Percentiles rank a stretch among this genome's conserved stretches.
Evolutionary conservation across 2,113 vertebrate genomes (phyloP).

Genomic region (Pachypanchax playfairii): DNA sequence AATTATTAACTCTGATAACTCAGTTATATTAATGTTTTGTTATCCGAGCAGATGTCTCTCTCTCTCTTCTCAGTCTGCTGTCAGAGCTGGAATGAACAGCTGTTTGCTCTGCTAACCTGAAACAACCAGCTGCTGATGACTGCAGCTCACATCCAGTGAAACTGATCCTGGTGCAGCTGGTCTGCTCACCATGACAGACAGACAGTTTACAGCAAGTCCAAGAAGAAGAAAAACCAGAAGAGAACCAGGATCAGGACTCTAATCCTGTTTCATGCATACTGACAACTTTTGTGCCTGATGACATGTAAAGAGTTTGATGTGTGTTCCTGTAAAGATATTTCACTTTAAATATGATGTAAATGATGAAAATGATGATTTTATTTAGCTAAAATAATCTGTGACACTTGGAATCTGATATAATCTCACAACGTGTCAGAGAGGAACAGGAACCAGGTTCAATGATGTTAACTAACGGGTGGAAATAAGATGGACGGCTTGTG

Average conservation of each 20-base stretch:
- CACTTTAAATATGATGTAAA: too few species aligned
- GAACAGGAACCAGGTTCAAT: too few species aligned
- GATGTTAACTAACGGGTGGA: too few species aligned
- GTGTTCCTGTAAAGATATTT: too few species aligned
- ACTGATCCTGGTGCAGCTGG: conserved; percentile 54
- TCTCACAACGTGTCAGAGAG: too few species aligned
- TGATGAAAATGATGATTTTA: too few species aligned
- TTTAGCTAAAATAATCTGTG: too few species aligned
- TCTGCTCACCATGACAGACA: conserved; percentile 47
- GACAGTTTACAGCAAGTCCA: conserved; percentile 15
- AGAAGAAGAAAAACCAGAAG: conserved; percentile 11
- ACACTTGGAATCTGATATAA: too few species aligned
- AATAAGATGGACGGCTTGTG: too few species aligned
- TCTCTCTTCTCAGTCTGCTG: neutral
- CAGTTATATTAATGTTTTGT: neutral
- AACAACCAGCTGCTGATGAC: conserved; percentile 61
- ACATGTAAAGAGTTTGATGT: too few species aligned
- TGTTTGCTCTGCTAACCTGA: conserved; percentile 34
- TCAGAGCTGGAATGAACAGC: neutral
- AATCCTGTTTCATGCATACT: too few species aligned
- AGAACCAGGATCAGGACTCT: neutral
- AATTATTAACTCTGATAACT: neutral
- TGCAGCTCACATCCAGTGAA: conserved; percentile 38
- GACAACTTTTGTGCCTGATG: too few species aligned
- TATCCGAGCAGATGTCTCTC: conserved; percentile 1